Evolutionary conservation across 1,140 invertebrate species (phyloP).

Genomic region (Zaprionus ornatus): DNA sequence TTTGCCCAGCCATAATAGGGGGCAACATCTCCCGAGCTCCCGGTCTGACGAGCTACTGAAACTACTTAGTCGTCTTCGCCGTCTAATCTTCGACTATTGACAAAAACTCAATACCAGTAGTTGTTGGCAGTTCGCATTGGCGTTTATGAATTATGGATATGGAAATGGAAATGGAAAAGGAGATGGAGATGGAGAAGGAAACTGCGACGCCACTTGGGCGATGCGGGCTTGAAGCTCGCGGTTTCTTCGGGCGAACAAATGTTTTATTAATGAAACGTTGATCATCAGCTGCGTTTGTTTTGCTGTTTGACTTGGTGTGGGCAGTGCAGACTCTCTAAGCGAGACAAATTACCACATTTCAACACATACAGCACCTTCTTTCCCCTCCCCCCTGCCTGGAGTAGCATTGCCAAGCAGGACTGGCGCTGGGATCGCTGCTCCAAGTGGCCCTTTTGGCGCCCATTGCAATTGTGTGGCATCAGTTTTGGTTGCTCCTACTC

Average conservation of each 20-base stretch:
- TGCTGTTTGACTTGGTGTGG: constrained; percentile 45
- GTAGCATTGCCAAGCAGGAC: constrained; percentile 14
- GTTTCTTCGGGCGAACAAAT: constrained; percentile 69
- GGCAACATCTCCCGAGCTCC: constrained; percentile 17
- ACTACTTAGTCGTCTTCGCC: constrained; percentile 17
- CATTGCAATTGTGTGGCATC: constrained; percentile 75
- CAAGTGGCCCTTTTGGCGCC: constrained; percentile 80
- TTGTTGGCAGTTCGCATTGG: constrained; percentile 75
- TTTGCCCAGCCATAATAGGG: constrained; percentile 64
- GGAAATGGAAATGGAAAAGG: constrained; percentile 44
- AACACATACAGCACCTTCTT: constrained; percentile 69
- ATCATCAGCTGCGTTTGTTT: constrained; percentile 41
- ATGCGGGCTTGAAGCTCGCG: not conserved
- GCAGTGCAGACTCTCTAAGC: constrained; percentile 61
- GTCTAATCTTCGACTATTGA: constrained; percentile 75
- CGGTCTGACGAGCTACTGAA: too few species aligned
- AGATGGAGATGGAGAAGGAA: not conserved
- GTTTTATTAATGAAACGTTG: constrained; percentile 78
- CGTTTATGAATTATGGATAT: constrained; percentile 79
- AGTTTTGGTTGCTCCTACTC: constrained; percentile 12
- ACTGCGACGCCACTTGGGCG: not conserved
- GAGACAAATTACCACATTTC: constrained; percentile 82
- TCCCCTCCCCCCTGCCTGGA: constrained; percentile 8
- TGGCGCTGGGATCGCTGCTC: constrained; percentile 7
- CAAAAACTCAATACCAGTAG: constrained; percentile 82